phyloP scores from a whole-genome alignment of 2,797 vertebrate species.

The Caiman crocodilus region DNA sequence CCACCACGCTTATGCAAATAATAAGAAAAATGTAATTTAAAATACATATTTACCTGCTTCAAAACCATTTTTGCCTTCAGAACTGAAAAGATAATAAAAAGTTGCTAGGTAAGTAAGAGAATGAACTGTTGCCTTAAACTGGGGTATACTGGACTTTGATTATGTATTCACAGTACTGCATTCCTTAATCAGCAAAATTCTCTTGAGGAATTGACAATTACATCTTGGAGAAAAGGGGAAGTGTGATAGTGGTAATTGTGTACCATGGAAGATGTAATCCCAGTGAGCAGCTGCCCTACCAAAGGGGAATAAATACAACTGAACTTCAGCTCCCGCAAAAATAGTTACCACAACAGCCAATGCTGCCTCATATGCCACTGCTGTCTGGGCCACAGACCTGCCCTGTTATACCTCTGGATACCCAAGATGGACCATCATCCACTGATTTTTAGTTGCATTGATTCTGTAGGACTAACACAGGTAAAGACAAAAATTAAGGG shows the following conservation, averaged over 20 bases:
- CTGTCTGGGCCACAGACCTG: no score
- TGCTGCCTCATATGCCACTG: no score
- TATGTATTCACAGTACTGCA: neutral
- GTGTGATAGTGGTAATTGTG: no score
- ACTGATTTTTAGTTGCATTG: accelerated
- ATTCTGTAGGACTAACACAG: neutral
- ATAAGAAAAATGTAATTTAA: neutral
- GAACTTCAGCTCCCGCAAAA: neutral
- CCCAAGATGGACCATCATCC: neutral
- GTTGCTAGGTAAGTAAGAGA: neutral
- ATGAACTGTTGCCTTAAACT: neutral
- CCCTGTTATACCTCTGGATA: no score
- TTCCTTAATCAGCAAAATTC: neutral
- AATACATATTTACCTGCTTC: no score
- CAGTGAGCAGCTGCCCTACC: no score
- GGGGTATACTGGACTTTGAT: neutral
- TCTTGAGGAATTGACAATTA: no score
- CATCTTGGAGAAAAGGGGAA: no score
- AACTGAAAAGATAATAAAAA: neutral
- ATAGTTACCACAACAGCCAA: no score
- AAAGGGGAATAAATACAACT: neutral
- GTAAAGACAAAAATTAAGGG: neutral
- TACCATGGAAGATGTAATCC: no score
- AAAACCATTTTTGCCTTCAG: neutral
- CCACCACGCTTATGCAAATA: neutral